These are phyloP conservation scores for Tringa solitaria DNA, from an alignment of 2,113 vertebrate species.

Conservation along the genomic window DNA sequence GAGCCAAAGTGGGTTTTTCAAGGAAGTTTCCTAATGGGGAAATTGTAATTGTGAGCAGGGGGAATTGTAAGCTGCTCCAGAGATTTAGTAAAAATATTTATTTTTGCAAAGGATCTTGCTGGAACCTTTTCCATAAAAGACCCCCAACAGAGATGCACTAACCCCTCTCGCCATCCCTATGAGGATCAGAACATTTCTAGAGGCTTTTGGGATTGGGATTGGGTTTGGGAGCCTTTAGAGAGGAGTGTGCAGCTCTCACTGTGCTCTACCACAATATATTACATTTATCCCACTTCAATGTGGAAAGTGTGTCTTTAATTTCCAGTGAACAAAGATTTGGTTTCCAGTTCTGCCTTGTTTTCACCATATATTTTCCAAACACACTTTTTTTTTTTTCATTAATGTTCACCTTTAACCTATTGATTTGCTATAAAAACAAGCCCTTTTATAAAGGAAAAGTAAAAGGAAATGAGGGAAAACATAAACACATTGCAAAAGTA, in stretches of 20 bases:
- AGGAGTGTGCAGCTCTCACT: background rate
- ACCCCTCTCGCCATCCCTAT: background rate
- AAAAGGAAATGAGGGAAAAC: conserved; percentile 68
- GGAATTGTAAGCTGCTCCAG: conserved; percentile 49
- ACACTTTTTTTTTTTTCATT: background rate
- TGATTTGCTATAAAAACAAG: conserved; percentile 55
- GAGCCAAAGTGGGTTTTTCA: conserved; percentile 56
- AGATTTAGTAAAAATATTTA: conserved; percentile 66
- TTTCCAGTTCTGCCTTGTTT: conserved; percentile 50
- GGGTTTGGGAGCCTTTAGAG: background rate
- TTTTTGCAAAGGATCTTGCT: conserved; percentile 54
- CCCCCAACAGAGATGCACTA: conserved; percentile 46
- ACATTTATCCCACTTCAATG: background rate
- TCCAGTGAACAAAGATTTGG: conserved; percentile 22
- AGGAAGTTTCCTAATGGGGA: conserved; percentile 65
- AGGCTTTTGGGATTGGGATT: background rate
- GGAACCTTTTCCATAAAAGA: conserved; percentile 34
- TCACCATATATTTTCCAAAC: conserved; percentile 42
- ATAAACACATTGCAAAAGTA: conserved; percentile 63
- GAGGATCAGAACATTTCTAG: background rate
- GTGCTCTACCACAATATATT: background rate
- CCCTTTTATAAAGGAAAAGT: conserved; percentile 48
- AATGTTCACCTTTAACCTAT: conserved; percentile 50
- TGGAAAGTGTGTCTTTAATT: conserved; percentile 15
- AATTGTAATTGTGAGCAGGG: conserved; percentile 59